Base-by-base conservation (phyloP, 2,888 invertebrate species). In the Nephrotoma appendiculata region DNA sequence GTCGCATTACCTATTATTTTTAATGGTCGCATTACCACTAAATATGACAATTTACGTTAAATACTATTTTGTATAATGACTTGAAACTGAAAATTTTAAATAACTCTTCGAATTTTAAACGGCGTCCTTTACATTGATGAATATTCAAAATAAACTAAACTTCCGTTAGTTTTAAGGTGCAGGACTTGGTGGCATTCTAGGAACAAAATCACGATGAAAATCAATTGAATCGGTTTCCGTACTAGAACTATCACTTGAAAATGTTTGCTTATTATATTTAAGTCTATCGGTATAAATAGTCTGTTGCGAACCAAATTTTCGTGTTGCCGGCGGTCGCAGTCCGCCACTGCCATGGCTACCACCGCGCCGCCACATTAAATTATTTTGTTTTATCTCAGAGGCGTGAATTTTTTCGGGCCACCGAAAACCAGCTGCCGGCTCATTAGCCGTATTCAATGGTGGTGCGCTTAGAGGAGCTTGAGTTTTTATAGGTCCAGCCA, bases 381-480 rank as follows among this genome's bases (percentile, higher is more conserved):
- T 91, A 88, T 92, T 91, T 88, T 91, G 92, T 88, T 91, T 91
- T 43, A 92, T 90, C 1, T 91, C 89, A 4, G 92, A 91, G 5
- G 90, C 92, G 87, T 91, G 91, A 87, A 92, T 92, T 89, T 91
- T 91, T 89, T 92, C 92, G 0, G 92, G 92, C 92, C 92, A 92
- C 84, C 92, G 92, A 88, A 92, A 92, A 86, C 90, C 91, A 9
- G 88, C 86, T 5, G 87, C 87, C 31, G 52, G 31, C 12, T 86
- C 86, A 57, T 86, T 87, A 6, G 83, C 43, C 11, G 86, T 43
- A 83, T 87, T 87, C 9, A 83, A 44, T 9, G 42, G 31, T 12
- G 42, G 57, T 44, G 52, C 57, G 4, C 41, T 48, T 31, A 45
- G 15, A 12, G 15, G 86, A 7, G 45, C 45, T n/a, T 19, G 31